A percentile compares a stretch with the other conserved stretches of the same genome.
These are phyloP conservation scores for Thysanoteuthis rhombus DNA, from an alignment of 2,888 invertebrate species.

Conservation along the genomic window DNA sequence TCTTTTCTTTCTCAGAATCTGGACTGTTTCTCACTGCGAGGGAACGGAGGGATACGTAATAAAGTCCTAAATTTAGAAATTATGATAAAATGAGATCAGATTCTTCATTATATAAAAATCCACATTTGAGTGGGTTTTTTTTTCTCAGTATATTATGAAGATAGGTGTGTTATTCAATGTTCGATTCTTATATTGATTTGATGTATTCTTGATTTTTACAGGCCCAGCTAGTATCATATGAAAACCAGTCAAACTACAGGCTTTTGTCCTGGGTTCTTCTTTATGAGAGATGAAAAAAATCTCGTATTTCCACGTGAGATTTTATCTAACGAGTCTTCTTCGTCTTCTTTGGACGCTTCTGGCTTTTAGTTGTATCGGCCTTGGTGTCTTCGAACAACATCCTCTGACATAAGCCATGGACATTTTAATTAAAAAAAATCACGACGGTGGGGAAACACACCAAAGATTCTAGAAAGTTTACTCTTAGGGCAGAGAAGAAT, in stretches of 20 bases:
- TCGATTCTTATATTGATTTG: no score
- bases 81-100: no score
- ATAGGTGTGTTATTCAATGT: no score
- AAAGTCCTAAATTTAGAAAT: no score
- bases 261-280: background rate
- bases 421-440: background rate
- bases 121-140: no score
- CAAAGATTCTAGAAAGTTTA: background rate
- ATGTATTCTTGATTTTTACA: no score
- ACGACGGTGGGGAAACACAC: background rate
- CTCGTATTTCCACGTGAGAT: background rate
- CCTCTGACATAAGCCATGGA: background rate
- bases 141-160: no score
- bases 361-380: background rate
- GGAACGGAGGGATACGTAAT: no score
- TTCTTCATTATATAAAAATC: no score
- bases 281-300: background rate
- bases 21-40: no score
- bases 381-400: background rate
- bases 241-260: background rate
- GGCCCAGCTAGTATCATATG: no score
- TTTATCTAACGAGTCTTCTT: background rate
- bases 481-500: background rate
- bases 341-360: background rate
- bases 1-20: no score